Evolutionary conservation across 2,888 invertebrate species (phyloP), one percentile per base, ranked within the genome.

Genomic region (Drosophila colorata): DNA sequence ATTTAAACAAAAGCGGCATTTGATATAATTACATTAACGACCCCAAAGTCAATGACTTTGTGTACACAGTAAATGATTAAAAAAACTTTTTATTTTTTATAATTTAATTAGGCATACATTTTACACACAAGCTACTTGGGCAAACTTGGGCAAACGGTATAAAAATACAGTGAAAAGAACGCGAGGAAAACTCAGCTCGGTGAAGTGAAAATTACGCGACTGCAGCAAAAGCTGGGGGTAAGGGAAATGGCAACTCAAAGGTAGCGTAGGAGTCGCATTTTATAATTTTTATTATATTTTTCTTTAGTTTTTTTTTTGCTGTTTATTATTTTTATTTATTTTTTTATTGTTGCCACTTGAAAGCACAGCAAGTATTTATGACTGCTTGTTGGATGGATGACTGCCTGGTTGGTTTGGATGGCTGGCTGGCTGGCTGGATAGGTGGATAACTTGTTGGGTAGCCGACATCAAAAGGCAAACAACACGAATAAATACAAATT

Each of bases 331-430:
- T 38, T 66, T 59, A 38, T 38, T 66, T 59, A 38, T 48, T 13
- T 52, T 56, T 41, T 52, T 48, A 55, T 47, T 80, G 58, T 83
- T 81, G 85, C 85, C 83, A 87, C 77, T 83, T 83, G 83, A 83
- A 77, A 87, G 87, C 83, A 83, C 83, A 87, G 69, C 66, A 87
- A 87, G 85, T 83, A 83, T 87, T 83, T 87, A 83, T 83, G 82
- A 87, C 81, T 76, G 67, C 38, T 59, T 16, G 76, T 56, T 75
- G 76, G 64, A 37, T 60, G 74, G 74, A 55, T 74, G 74, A 59
- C 61, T 76, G 71, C 48, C 72, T 76, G 74, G 68, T 57, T 68
- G 61, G 40, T 25, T 60, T 49, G 69, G 40, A n/a, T 58, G 65
- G 25, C 33, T 66, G 52, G 52, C 1, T 66, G 52, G 52, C 1